Conservation (phyloP, 1,140 invertebrate genomes). For the Dendrolimus kikuchii region DNA sequence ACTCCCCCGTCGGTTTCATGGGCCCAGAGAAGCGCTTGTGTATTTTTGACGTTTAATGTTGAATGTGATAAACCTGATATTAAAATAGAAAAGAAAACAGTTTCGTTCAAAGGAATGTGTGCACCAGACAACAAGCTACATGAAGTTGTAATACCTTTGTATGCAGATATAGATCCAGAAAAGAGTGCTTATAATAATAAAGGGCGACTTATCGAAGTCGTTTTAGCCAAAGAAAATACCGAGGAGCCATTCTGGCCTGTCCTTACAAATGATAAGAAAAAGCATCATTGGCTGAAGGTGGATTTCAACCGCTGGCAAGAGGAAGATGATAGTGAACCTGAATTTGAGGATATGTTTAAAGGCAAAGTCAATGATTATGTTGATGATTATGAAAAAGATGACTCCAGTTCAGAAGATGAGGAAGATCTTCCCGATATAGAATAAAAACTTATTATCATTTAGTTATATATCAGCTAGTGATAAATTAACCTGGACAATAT, state of each 20-base stretch:
- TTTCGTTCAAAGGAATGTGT: constrained; percentile 90
- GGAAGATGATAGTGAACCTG: constrained; percentile 77
- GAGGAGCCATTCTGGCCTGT: constrained; percentile 90
- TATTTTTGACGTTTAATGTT: constrained; percentile 91
- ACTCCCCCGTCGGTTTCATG: constrained; percentile 89
- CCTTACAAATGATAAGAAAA: constrained; percentile 89
- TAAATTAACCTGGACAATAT: constrained; percentile 20
- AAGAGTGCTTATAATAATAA: constrained; percentile 80
- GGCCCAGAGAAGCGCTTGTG: constrained; percentile 87
- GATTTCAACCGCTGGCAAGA: constrained; percentile 98
- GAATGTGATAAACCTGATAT: constrained; percentile 89
- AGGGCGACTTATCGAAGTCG: constrained; percentile 84
- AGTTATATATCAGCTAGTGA: constrained; percentile 17
- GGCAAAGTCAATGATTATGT: constrained; percentile 36
- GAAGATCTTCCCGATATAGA: constrained; percentile 55
- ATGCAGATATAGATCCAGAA: constrained; percentile 85
- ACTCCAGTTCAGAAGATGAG: constrained; percentile 50
- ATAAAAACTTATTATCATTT: constrained; percentile 21
- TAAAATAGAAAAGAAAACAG: constrained; percentile 82
- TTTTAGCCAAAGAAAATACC: constrained; percentile 80
- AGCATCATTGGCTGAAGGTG: constrained; percentile 96
- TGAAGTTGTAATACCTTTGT: constrained; percentile 89
- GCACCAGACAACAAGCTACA: constrained; percentile 89
- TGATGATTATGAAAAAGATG: constrained; percentile 45
- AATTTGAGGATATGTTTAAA: constrained; percentile 45